Evolutionary conservation across 2,888 invertebrate genomes (phyloP).

Genomic region (Perdita meconis): DNA sequence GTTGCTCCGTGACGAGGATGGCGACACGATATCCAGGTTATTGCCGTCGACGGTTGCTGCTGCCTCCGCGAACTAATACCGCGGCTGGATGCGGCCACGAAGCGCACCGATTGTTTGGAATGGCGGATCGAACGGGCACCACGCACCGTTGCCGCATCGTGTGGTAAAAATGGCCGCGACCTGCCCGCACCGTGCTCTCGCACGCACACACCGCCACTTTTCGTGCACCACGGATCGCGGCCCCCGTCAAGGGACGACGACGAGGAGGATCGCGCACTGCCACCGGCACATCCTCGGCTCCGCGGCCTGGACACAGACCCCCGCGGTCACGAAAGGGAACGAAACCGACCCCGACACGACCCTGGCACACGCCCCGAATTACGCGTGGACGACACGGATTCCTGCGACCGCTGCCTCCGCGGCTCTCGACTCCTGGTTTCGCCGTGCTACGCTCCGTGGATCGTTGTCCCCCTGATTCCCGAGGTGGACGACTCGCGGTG

Average conservation of each 20-base stretch:
- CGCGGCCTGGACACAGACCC: too few species aligned
- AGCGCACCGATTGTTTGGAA: conserved; percentile 89
- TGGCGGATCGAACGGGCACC: conserved; percentile 87
- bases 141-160: conserved; percentile 90
- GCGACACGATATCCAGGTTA: too few species aligned
- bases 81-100: conserved; percentile 85
- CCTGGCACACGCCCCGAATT: conserved; percentile 77
- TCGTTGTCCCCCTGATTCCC: too few species aligned
- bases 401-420: conserved; percentile 59
- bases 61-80: conserved; percentile 45
- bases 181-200: conserved; percentile 62
- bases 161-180: conserved; percentile 89
- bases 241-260: conserved; percentile 62
- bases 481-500: too few species aligned
- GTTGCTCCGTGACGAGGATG: too few species aligned
- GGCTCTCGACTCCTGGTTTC: conserved; percentile 55
- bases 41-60: conserved; percentile 54
- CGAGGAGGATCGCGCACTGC: conserved; percentile 61
- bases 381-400: conserved; percentile 74
- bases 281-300: conserved; percentile 54
- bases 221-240: too few species aligned
- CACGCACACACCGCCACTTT: conserved; percentile 47
- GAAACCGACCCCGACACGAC: conserved; percentile 39
- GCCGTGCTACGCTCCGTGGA: too few species aligned
- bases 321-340: too few species aligned